These are phyloP conservation scores for Alligator sinensis DNA, from an alignment of 2,113 vertebrate species.

Conservation along the genomic window DNA sequence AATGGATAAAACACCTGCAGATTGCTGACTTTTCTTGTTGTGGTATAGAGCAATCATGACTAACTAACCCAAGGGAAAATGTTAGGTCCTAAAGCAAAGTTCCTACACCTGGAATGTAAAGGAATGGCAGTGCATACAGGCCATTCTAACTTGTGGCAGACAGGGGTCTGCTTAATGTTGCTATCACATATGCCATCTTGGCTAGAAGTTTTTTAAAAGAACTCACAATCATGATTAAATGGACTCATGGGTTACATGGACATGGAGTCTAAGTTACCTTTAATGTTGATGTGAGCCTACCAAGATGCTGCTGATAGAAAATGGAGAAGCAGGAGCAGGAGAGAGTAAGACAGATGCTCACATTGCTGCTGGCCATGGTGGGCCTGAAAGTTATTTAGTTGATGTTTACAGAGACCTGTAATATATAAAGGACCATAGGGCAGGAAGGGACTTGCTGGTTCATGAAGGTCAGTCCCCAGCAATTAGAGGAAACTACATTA, in stretches of 20 bases:
- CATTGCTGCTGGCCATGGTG: background rate
- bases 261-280: background rate
- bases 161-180: background rate
- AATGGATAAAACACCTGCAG: background rate
- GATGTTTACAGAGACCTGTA: background rate
- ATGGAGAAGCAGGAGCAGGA: background rate
- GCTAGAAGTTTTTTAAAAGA: background rate
- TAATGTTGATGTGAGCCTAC: background rate
- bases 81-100: background rate
- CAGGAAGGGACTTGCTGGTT: background rate
- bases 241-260: background rate
- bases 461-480: background rate
- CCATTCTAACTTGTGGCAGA: background rate
- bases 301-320: background rate
- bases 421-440: background rate
- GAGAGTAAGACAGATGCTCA: background rate
- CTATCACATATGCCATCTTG: background rate
- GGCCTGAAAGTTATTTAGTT: background rate
- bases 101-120: background rate
- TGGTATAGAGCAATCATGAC: background rate
- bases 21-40: background rate
- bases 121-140: background rate
- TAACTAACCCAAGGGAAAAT: background rate
- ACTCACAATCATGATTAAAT: accelerated
- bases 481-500: background rate